Evolutionary conservation across 2,113 vertebrate genomes (phyloP), one percentile per base, ranked within the genome.

Genomic region (Ceyx cyanopectus): DNA sequence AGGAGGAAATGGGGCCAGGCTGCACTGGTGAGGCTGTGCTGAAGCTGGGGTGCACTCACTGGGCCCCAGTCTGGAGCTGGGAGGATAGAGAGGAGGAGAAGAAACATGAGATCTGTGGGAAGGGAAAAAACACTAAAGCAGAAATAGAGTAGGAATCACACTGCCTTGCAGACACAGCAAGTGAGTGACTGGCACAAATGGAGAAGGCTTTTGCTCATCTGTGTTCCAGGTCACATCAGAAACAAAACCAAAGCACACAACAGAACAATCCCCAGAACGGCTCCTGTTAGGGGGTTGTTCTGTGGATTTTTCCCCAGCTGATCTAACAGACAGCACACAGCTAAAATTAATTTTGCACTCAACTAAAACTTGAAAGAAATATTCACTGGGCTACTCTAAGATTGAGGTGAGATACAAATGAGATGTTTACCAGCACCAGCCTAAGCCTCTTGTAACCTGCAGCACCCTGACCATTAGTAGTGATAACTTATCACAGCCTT

Each of bases 301-400:
- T 92, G 48, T 50, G 48, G 12, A 0, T 24, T 34, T 91, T 69
- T n/a, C 22, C 21, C 32, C 11, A 45, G 16, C 4, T 73, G 29
- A 61, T 79, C 81, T 79, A 60, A 27, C 30, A 76, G 56, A 15
- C 19, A 80, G 8, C 16, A 48, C 16, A 45, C 34, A 53, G 15
- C 22, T 43, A 73, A 83, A 86, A 84, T 82, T 63, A 1, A 5
- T 70, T 54, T 80, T 29, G 7, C 29, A 43, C 14, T 76, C 72
- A 61, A 32, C 10, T 89, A 54, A 65, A 93, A 79, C 13, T 62
- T 66, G 51, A 84, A 76, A 76, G 87, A 87, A 82, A 60, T 66
- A 67, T 29, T 21, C 51, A 74, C 9, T 48, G 46, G 37, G 14
- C 41, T 68, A 27, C 30, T 60, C 45, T 43, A 22, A 79, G 70